phyloP scores from a whole-genome alignment of 2,797 vertebrate genomes.

The Etheostoma perlongum region DNA sequence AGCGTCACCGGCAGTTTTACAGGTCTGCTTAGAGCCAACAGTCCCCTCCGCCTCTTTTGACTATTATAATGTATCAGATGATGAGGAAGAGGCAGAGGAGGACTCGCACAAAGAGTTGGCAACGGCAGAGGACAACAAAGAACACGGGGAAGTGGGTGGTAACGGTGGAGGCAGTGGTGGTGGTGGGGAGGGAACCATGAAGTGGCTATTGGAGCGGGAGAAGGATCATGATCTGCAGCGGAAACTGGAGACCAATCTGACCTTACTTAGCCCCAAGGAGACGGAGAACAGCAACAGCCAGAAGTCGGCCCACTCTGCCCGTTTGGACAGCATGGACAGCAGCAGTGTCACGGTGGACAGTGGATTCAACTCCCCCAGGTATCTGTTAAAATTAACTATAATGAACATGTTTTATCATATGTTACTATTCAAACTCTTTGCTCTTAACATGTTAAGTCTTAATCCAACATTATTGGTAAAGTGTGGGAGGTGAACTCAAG shows the following conservation, averaged over 20 bases:
- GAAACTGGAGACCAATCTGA: constrained; percentile 98
- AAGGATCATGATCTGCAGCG: constrained; percentile 97
- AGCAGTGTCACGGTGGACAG: constrained; percentile 99
- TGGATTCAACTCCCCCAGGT: constrained; percentile 99
- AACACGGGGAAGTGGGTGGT: constrained; percentile 85
- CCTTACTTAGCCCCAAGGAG: constrained; percentile 97
- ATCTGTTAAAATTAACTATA: constrained; percentile 49
- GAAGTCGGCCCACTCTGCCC: constrained; percentile 96
- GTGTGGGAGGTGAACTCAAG: background rate
- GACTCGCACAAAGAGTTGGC: constrained; percentile 91
- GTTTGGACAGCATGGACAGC: constrained; percentile 99
- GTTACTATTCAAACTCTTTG: background rate
- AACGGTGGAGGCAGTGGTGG: constrained; percentile 84
- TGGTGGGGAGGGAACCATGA: constrained; percentile 95
- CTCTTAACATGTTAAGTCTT: background rate
- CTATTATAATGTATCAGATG: constrained; percentile 99
- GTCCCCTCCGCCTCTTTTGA: constrained; percentile 92
- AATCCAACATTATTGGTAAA: background rate
- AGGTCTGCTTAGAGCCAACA: constrained; percentile 92
- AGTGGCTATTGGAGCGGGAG: constrained; percentile 97
- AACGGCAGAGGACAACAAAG: constrained; percentile 88
- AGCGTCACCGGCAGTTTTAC: constrained; percentile 87
- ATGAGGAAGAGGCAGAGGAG: constrained; percentile 94
- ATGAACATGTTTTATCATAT: background rate
- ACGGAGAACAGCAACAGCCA: constrained; percentile 94